Evolutionary conservation across 2,797 vertebrate genomes (phyloP).

Genomic region (Sparus aurata): DNA sequence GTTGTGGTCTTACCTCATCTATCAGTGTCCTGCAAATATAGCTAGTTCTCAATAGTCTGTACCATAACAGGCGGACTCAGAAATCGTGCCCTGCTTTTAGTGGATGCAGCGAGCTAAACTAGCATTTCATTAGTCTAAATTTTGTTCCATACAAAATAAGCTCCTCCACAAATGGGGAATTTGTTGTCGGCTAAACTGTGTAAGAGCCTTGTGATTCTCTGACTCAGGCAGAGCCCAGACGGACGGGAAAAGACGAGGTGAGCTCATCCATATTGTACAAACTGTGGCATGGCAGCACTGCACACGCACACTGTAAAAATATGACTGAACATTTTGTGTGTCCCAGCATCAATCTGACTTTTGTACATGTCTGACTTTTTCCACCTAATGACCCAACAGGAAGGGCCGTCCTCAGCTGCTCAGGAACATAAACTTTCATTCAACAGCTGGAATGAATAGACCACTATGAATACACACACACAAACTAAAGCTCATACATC

Average conservation of each 20-base stretch:
- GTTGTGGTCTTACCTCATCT: constrained; percentile 30
- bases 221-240: constrained; percentile 52
- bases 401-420: constrained; percentile 51
- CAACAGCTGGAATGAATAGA: constrained; percentile 68
- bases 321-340: constrained; percentile 15
- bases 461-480: constrained; percentile 54
- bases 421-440: constrained; percentile 67
- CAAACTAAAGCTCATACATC: constrained; percentile 34
- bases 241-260: constrained; percentile 38
- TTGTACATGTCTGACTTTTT: constrained; percentile 48
- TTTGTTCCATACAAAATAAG: constrained; percentile 30
- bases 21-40: not conserved
- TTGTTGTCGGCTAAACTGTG: constrained; percentile 43
- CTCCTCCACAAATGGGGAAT: constrained; percentile 31
- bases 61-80: not conserved
- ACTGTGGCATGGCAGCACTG: not conserved
- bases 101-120: not conserved
- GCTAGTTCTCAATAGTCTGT: not conserved
- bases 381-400: constrained; percentile 60
- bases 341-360: constrained; percentile 47
- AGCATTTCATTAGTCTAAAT: constrained; percentile 16
- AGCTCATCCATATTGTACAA: constrained; percentile 23
- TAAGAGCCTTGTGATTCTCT: constrained; percentile 62
- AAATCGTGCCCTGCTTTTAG: constrained; percentile 1
- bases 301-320: not conserved